These are phyloP conservation scores for Odontamblyopus lacepedii DNA, from an alignment of 2,797 vertebrate species.

Conservation along the genomic window DNA sequence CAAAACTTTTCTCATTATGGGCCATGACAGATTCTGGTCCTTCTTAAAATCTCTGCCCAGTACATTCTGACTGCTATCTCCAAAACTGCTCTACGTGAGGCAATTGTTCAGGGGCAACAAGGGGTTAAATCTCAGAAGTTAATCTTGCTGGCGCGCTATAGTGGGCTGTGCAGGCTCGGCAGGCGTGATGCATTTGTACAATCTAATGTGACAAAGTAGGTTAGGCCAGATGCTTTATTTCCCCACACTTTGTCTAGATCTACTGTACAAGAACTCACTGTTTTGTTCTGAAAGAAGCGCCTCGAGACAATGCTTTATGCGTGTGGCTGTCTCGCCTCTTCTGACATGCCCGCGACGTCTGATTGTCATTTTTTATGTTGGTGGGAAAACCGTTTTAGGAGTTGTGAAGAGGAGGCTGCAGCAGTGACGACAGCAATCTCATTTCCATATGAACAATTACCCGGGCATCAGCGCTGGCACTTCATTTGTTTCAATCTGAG, in stretches of 20 bases:
- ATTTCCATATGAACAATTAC: constrained; percentile 84
- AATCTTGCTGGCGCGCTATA: constrained; percentile 19
- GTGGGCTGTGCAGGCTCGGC: constrained; percentile 36
- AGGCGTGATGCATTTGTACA: constrained; percentile 50
- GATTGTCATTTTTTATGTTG: constrained; percentile 18
- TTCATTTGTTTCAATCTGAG: constrained; percentile 85
- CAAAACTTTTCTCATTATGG: background rate
- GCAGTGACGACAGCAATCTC: constrained; percentile 70
- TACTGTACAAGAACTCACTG: constrained; percentile 28
- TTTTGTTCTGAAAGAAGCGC: constrained; percentile 60
- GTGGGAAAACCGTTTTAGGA: constrained; percentile 58
- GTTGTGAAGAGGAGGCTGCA: constrained; percentile 56
- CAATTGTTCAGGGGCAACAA: constrained; percentile 18
- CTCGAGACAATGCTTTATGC: constrained; percentile 42
- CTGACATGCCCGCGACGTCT: constrained; percentile 50
- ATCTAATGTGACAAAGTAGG: constrained; percentile 51
- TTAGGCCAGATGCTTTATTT: constrained; percentile 43
- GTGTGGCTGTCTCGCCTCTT: constrained; percentile 35
- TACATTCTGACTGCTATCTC: constrained; percentile 10
- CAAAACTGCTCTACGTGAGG: constrained; percentile 22
- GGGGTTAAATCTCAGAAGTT: constrained; percentile 50
- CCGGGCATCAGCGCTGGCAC: constrained; percentile 74
- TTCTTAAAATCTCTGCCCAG: background rate
- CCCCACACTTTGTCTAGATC: constrained; percentile 12
- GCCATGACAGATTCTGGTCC: background rate